Evolutionary conservation across 2,888 invertebrate species (phyloP), one percentile per base, ranked within the genome.

Genomic region (Embidobia sp.): DNA sequence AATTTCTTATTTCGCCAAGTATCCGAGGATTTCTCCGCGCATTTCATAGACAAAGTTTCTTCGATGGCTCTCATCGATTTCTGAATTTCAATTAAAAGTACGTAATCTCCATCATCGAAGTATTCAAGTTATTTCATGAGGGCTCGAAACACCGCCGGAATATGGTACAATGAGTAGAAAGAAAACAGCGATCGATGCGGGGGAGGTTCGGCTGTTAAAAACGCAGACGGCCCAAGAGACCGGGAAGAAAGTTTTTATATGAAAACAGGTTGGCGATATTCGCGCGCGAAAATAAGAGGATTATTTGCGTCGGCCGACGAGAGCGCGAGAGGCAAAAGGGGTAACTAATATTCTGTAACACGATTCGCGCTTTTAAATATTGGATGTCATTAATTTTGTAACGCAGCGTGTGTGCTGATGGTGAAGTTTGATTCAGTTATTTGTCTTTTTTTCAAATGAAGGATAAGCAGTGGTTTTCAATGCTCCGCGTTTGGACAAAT

Each of bases 111-210:
- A 55, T 72, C 48, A 29, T 64, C 48, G 49, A 64, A 63, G 63
- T 55, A 70, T 70, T 61, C 61, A 35, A 72, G 72, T 37, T 63
- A 63, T 72, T 72, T 63, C 63, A 63, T 15, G 72, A 72, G 55
- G 61, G 61, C 61, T 70, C 53, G 70, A 55, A 63, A 63, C 63
- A 72, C 48, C 61, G 37, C 13, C 15, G 53, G 70, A 53, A 61
- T 72, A 72, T 72, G 26, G 61, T 44, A 63, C 63, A 63, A 61
- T 61, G 49, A 53, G 55, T 22, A 40, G 40, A 64, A 73, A 73
- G 73, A 64, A 73, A 64, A 40, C 53, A 64, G 42, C 73, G 73
- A 73, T 73, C 76, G 74, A 64, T 64, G 74, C 73, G 57, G 77
- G 57, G 35, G 59, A 70, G 46, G 72, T 59, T 76, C 18, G 61